Conservation (phyloP, 2,113 vertebrate species). For the Colaptes auratus region DNA sequence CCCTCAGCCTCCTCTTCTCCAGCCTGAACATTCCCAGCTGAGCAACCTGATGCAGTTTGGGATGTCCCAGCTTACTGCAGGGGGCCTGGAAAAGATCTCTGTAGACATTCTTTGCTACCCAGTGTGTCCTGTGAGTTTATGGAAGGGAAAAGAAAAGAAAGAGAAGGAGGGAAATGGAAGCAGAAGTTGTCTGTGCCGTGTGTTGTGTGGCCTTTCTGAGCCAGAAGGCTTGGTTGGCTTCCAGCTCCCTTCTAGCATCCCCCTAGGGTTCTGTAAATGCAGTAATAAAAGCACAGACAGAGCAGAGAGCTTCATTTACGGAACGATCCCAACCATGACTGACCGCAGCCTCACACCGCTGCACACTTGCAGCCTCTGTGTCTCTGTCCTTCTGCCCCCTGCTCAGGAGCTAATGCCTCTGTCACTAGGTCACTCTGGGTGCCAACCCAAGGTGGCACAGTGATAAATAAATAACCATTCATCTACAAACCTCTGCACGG, state of each 20-base stretch:
- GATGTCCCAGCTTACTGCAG: no score
- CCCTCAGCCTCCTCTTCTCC: no score
- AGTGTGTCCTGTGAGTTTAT: no score
- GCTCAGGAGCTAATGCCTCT: neutral
- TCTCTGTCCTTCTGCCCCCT: neutral
- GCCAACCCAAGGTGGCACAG: accelerated
- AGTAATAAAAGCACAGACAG: neutral
- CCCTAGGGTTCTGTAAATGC: neutral
- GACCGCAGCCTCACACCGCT: neutral
- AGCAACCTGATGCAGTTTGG: no score
- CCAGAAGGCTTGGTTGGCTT: accelerated
- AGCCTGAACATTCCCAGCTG: no score
- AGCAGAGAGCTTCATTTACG: neutral
- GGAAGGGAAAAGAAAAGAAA: neutral
- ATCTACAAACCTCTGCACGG: neutral
- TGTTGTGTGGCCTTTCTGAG: neutral
- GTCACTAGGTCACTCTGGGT: neutral
- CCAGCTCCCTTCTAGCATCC: neutral
- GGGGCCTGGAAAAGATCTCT: no score
- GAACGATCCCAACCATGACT: neutral
- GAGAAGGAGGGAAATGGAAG: neutral
- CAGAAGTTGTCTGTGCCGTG: neutral
- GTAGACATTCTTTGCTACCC: no score
- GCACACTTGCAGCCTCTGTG: neutral
- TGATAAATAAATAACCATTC: neutral